Evolutionary conservation across 2,888 invertebrate genomes (phyloP), one percentile per base, ranked within the genome.

Genomic region (Drosophila eohydei): DNA sequence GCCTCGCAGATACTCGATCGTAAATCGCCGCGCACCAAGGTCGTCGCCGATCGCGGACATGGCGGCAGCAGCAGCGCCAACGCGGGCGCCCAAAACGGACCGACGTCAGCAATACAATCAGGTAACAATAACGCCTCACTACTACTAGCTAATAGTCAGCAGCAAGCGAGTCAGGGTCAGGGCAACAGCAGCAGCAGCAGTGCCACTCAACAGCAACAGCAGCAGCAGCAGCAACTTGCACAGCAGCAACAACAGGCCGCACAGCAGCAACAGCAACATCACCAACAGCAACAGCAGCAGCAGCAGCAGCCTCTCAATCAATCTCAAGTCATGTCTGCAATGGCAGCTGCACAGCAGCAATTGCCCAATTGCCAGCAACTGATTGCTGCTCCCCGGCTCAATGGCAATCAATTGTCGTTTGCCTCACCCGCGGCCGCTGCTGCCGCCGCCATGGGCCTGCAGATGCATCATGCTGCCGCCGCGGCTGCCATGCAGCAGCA

Each of bases 1-100:
- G 97, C 97, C 78, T 96, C 96, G 81, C 96, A 97, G 90, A 94
- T 97, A 80, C 94, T 97, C 76, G 97, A 97, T 89, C 94, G 97
- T 88, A 97, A 97, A 92, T 97, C 97, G 43, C 97, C 97, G 32
- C 94, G 96, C 85, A 93, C 92, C 51, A 93, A 93, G 79, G 91
- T 92, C 26, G 91, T 92, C 28, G 91, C 92, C 38, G 93, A 93
- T 73, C 89, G 92, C 36, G 76, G 82, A 40, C 38, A 50, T 56
- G 76, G 62, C 73, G 90, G 71, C 87, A 80, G 72, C 89, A 36
- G 8, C 51, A 88, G 86, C 80, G 81, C 73, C 76, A 60, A 81
- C 73, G 50, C 79, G 67, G 74, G 91, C 88, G 77, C 90, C 88
- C 77, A 80, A 52, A 89, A 82, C 51, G 80, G 92, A 90, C 80